phyloP scores from a whole-genome alignment of 1,140 invertebrate species.

The Heliconius hewitsoni region DNA sequence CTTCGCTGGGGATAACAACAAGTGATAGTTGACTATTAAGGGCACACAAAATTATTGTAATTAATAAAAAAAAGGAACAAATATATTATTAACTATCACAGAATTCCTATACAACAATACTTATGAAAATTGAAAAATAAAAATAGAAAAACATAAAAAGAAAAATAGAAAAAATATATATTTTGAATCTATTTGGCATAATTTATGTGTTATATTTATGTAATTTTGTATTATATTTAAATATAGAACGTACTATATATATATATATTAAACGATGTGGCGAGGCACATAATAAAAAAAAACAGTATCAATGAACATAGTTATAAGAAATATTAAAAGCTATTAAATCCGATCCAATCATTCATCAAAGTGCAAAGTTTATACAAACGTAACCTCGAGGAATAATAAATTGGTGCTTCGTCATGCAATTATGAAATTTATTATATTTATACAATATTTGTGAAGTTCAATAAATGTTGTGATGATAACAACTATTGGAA shows the following conservation, averaged over 20 bases:
- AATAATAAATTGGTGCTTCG: background rate
- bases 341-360: no score
- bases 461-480: background rate
- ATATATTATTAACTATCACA: no score
- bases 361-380: background rate
- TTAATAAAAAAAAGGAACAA: no score
- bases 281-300: background rate
- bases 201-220: background rate
- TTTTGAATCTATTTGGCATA: conserved; percentile 1
- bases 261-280: background rate
- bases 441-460: background rate
- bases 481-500: background rate
- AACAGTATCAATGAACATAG: background rate
- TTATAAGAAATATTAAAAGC: no score
- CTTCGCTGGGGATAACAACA: no score
- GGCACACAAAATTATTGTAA: no score
- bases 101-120: no score
- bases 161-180: background rate
- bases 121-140: no score
- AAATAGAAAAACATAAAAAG: no score
- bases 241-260: no score
- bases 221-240: no score
- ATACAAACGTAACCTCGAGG: background rate
- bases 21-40: no score
- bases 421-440: background rate